Conservation (phyloP, 2,113 vertebrate genomes). For the Poicephalus meyeri region DNA sequence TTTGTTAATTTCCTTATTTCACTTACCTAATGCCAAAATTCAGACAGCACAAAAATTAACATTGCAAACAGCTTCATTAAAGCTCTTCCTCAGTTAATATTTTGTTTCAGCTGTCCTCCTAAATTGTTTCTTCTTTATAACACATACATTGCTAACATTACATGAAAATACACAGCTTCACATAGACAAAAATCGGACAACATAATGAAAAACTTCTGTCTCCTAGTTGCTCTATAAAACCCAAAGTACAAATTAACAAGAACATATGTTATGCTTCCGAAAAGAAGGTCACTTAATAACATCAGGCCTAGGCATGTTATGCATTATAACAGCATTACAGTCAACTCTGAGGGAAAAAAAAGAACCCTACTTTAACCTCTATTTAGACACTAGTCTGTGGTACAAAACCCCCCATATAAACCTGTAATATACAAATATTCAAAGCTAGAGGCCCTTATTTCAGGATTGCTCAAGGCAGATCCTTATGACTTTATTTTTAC, state of each 20-base stretch:
- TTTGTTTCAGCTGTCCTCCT: background rate
- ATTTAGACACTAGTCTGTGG: background rate
- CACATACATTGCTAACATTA: background rate
- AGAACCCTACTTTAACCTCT: background rate
- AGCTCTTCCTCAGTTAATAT: background rate
- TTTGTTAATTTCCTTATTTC: background rate
- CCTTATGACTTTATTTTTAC: background rate
- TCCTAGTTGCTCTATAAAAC: slow-evolving; percentile 17
- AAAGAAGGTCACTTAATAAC: background rate
- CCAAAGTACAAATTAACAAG: background rate
- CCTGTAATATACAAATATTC: background rate
- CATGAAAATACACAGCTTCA: background rate
- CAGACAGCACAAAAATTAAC: slow-evolving; percentile 21
- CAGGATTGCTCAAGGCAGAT: background rate
- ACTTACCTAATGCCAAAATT: background rate
- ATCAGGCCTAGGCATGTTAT: background rate
- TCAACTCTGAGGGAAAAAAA: background rate
- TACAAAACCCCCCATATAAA: background rate
- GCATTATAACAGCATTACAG: background rate
- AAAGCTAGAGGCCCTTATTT: background rate
- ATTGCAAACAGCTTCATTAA: background rate
- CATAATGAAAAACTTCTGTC: background rate
- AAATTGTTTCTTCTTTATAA: background rate
- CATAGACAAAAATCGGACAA: background rate
- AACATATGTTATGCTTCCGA: background rate